phyloP scores from a whole-genome alignment of 64 coral and sea anemone species.

The Stichodactyla mertensii region DNA sequence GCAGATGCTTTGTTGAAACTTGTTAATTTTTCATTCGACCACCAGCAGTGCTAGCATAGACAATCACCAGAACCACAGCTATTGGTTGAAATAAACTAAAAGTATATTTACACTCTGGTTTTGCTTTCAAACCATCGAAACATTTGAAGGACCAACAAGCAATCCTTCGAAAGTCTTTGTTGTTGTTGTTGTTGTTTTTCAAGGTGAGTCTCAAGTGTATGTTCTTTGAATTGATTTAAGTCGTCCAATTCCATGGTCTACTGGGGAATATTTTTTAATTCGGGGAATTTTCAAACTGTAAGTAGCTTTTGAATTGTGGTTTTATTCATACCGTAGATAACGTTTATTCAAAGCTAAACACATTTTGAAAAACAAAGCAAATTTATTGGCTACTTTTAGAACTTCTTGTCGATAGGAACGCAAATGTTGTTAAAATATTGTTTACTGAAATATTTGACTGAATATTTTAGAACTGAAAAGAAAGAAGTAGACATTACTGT shows the following conservation, averaged over 20 bases:
- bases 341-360: background rate
- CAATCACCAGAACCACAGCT: background rate
- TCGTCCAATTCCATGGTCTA: background rate
- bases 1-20: constrained; percentile 22
- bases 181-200: background rate
- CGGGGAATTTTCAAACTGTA: background rate
- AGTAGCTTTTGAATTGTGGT: background rate
- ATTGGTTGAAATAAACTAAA: background rate
- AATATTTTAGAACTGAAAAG: background rate
- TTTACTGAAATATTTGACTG: background rate
- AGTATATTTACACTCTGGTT: constrained; percentile 23
- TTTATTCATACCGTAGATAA: constrained; percentile 1
- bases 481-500: background rate
- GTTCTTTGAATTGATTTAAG: background rate
- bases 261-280: background rate
- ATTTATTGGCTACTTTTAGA: background rate
- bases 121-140: constrained; percentile 2
- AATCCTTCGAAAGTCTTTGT: background rate
- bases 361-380: background rate
- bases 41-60: constrained; percentile 14
- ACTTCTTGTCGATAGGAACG: background rate
- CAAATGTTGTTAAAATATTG: background rate
- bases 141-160: background rate
- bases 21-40: constrained; percentile 3
- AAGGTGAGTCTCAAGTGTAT: background rate